Evolutionary conservation across 2,113 vertebrate genomes (phyloP).

Genomic region (Odocoileus virginianus): DNA sequence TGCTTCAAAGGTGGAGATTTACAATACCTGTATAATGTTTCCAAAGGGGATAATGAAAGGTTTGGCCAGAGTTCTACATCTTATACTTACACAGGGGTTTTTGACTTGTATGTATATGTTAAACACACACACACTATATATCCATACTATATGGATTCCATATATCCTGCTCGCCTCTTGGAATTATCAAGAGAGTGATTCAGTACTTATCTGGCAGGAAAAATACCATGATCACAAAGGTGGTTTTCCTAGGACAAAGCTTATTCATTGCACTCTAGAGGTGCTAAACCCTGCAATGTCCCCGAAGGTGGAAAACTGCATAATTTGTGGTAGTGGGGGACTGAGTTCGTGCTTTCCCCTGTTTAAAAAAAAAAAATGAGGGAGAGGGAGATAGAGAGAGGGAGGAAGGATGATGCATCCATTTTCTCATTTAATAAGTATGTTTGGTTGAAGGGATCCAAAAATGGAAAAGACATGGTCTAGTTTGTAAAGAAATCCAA

Average conservation of each 20-base stretch:
- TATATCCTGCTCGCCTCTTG: background rate
- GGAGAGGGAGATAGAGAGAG: background rate
- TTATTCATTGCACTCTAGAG: background rate
- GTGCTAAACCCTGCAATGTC: background rate
- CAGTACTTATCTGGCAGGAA: background rate
- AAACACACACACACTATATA: background rate
- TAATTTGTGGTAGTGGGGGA: background rate
- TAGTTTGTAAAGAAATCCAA: background rate
- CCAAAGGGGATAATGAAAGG: conserved; percentile 66
- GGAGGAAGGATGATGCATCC: background rate
- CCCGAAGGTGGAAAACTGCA: background rate
- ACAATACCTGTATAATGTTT: conserved; percentile 69
- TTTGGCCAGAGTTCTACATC: conserved; percentile 69
- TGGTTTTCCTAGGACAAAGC: background rate
- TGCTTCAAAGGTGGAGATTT: conserved; percentile 76
- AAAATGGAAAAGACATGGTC: background rate
- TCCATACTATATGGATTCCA: background rate
- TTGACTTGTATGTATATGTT: conserved; percentile 41
- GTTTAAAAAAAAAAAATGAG: background rate
- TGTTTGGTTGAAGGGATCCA: background rate
- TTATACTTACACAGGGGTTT: conserved; percentile 21
- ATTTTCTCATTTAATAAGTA: background rate
- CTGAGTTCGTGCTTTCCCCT: background rate
- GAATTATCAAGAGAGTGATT: background rate
- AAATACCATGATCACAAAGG: background rate